Evolutionary conservation across 2,113 vertebrate species (phyloP), one percentile per base, ranked within the genome.

Genomic region (Platanista minor): DNA sequence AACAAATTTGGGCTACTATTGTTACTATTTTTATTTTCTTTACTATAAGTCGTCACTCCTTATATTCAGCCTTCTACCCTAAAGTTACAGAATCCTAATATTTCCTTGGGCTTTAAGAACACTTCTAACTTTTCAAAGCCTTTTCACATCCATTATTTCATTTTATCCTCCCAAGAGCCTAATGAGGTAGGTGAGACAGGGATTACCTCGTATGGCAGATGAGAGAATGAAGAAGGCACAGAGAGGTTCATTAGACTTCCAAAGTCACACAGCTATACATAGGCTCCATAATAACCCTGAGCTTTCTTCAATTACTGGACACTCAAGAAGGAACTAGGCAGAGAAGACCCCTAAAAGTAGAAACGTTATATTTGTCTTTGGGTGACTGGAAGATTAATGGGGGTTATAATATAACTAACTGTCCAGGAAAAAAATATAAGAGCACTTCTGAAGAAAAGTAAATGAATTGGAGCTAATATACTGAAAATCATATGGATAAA

Each of bases 121-220:
- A 90, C 27, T 88, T 88, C 72, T n/a, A 91, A 91, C 39, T 96
- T 94, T 88, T 80, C 72, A 92, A 94, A 96, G 74, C 12, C 46
- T 94, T 95, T 92, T 71, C 86, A 71, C 29, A 94, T 43, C 49
- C 64, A 75, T 88, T 49, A 88, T 94, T 86, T 94, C 85, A 97
- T 75, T 36, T 84, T 75, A 66, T 66, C 52, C 10, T 90, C 52
- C 83, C 49, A 94, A 84, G n/a, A 78, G 78, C 43, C 49, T 82
- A 33, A 84, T 85, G 62, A 71, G 62, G 31, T 33, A 74, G 66
- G 36, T 20, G 49, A 77, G 61, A 74, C 29, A 74, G 41, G 13
- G 52, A 36, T 69, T 59, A 54, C 43, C 1, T 87, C 36, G 27
- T 13, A 43, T 21, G 62, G 89, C 29, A 33, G 52, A 91, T 13